Evolutionary conservation across 2,797 vertebrate species (phyloP), one percentile per base, ranked within the genome.

Genomic region (Sebastes oblongus): DNA sequence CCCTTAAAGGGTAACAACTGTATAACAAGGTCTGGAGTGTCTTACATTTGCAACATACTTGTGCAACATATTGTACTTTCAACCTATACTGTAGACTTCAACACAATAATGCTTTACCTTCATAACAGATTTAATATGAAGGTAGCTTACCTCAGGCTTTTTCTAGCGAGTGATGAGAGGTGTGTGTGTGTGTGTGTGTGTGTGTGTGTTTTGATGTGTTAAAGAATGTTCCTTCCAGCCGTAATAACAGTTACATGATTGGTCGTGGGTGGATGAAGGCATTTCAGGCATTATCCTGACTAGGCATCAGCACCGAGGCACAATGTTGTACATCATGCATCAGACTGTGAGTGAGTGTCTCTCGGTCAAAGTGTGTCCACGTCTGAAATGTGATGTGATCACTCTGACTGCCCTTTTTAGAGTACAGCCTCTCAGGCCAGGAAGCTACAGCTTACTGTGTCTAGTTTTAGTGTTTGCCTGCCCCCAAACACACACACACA

Each of bases 371-470:
- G 64, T 36, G 79, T 77, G 81, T 88, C 67, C 84, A 72, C 65
- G 71, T 78, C 65, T 78, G 56, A 82, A 83, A 65, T 84, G 70
- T 55, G 66, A 88, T 75, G 76, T 68, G 73, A 72, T 86, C 61
- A 52, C 46, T 78, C 24, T 30, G 58, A 66, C 67, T 76, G 39
- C 60, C 59, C 73, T 83, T 75, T 80, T 80, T 42, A 74, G 24
- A 78, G 65, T 4, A 18, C 71, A 30, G 60, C 32, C 65, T 56
- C 74, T 77, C 25, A 72, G 75, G 68, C 68, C 58, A 61, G 59
- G 66, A 81, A 39, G 61, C 73, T 60, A 24, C 46, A 61, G 65
- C 24, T 78, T 8, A 25, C 64, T 32, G 60, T 6, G 32, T 75
- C 25, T 72, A 29, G 12, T 54, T 84, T 64, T 27, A 29, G 32